Evolutionary conservation across 2,113 vertebrate genomes (phyloP).

Genomic region (Tupaia tana): DNA sequence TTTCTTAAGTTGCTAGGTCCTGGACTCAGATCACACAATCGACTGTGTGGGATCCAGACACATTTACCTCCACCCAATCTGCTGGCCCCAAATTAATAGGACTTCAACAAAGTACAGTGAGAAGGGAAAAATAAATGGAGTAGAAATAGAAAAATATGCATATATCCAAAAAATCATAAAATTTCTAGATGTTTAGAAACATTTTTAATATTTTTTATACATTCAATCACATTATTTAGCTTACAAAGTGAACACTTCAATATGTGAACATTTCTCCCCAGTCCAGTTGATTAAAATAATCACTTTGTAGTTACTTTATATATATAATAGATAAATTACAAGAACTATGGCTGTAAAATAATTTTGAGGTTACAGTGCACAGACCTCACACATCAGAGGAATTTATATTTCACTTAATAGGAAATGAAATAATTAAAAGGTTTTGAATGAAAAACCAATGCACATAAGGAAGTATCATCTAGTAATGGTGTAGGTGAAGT

Average conservation of each 20-base stretch:
- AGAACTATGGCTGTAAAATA: not conserved
- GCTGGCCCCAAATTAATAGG: not conserved
- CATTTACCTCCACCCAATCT: too few relatives aligned
- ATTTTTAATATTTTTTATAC: not conserved
- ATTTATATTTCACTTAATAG: not conserved
- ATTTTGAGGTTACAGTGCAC: not conserved
- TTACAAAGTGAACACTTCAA: too few relatives aligned
- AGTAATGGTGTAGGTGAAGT: not conserved
- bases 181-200: not conserved
- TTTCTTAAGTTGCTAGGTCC: too few relatives aligned
- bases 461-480: not conserved
- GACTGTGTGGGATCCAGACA: too few relatives aligned
- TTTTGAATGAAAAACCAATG: not conserved
- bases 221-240: too few relatives aligned
- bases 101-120: not conserved
- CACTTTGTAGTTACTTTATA: not conserved
- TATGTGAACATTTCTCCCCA: too few relatives aligned
- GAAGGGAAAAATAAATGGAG: not conserved
- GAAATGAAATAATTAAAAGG: not conserved
- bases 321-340: not conserved
- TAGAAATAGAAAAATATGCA: not conserved
- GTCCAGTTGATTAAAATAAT: not conserved
- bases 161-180: not conserved
- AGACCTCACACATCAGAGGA: not conserved
- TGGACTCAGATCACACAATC: too few relatives aligned